phyloP scores from a whole-genome alignment of 2,797 vertebrate species.

The Crenichthys baileyi region DNA sequence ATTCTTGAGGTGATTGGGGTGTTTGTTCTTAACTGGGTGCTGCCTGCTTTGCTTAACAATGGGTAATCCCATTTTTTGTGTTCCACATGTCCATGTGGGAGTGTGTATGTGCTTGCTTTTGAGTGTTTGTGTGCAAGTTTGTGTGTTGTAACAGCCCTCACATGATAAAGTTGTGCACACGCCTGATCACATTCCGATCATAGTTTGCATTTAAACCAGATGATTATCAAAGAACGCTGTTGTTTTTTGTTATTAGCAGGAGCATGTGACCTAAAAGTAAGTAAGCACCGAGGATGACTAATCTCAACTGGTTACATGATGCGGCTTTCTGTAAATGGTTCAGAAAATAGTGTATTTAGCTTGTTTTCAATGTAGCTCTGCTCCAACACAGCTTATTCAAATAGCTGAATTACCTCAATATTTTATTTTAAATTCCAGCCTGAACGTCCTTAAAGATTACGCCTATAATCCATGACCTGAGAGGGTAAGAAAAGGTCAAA shows the following conservation, averaged over 20 bases:
- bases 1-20: conserved; percentile 58
- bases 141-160: conserved; percentile 61
- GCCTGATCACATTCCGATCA: conserved; percentile 64
- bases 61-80: conserved; percentile 49
- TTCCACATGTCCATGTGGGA: conserved; percentile 20
- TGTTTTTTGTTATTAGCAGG: conserved; percentile 55
- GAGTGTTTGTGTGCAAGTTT: not conserved
- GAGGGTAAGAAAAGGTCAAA: too few species aligned
- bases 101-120: conserved; percentile 5
- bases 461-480: too few species aligned
- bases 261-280: conserved; percentile 68
- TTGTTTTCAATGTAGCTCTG: not conserved
- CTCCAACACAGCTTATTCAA: not conserved
- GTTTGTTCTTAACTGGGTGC: conserved; percentile 44
- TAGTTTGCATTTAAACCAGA: conserved; percentile 63
- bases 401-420: not conserved
- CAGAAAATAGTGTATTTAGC: not conserved
- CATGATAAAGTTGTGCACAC: conserved; percentile 61
- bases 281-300: conserved; percentile 26
- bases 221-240: conserved; percentile 63
- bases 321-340: not conserved
- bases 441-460: not conserved
- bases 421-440: not conserved
- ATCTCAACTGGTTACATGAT: conserved; percentile 22
- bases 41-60: conserved; percentile 54